Conservation (phyloP, 2,797 vertebrate genomes). For the Micrastur ruficollis region DNA sequence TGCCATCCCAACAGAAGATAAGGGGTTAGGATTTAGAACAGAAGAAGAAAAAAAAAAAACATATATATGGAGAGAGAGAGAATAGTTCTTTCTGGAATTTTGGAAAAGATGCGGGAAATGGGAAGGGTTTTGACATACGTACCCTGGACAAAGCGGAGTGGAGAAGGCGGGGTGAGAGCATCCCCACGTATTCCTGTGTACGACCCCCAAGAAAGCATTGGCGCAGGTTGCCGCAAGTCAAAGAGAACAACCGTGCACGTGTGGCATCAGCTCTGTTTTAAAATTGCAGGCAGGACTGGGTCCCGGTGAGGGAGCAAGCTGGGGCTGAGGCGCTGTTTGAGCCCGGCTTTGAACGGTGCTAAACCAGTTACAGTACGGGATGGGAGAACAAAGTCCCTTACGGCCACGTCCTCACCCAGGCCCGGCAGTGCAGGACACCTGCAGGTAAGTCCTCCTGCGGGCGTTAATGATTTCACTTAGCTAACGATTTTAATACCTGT, state of each 20-base stretch:
- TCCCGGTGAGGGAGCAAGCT: accelerated
- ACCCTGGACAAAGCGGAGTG: accelerated
- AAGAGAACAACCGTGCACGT: accelerated
- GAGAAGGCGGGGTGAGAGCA: neutral
- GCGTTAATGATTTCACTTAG: accelerated
- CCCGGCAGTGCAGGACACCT: neutral
- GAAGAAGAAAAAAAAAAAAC: neutral
- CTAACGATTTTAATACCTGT: accelerated
- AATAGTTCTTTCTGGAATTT: neutral
- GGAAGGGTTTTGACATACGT: neutral
- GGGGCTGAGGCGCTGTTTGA: neutral
- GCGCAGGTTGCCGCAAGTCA: accelerated
- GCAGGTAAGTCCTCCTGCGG: neutral
- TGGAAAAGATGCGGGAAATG: neutral
- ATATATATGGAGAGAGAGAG: too few species aligned
- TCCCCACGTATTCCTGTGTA: accelerated
- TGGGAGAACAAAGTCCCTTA: neutral
- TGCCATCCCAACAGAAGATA: neutral
- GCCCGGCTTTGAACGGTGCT: accelerated
- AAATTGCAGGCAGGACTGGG: neutral
- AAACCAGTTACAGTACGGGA: accelerated
- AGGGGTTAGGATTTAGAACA: neutral
- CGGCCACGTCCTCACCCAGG: neutral
- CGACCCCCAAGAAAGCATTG: accelerated
- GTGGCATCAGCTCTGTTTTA: accelerated